Conservation (phyloP, 1,140 invertebrate species). For the Lucilia sericata region DNA sequence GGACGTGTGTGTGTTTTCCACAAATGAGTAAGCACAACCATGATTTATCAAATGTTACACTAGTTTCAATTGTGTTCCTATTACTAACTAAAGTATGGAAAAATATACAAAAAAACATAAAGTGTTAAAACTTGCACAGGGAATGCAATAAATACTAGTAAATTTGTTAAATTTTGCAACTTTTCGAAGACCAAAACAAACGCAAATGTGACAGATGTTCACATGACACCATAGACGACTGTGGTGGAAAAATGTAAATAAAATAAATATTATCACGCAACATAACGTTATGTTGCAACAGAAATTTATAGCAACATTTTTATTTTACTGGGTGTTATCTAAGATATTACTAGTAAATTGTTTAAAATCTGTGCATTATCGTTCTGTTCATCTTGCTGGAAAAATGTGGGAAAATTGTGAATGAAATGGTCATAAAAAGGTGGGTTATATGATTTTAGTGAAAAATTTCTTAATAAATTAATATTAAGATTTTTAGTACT, state of each 20-base stretch:
- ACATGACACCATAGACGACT: neutral
- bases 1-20: neutral
- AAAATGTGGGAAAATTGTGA: too few species aligned
- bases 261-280: slow-evolving; percentile 33
- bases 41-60: neutral
- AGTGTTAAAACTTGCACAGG: neutral
- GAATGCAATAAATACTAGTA: neutral
- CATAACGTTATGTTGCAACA: neutral
- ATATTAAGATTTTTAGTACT: too few species aligned
- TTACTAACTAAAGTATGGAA: neutral
- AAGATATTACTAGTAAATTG: too few species aligned
- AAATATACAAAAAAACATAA: neutral
- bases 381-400: too few species aligned
- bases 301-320: neutral
- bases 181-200: neutral
- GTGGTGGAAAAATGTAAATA: neutral
- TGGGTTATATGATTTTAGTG: too few species aligned
- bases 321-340: too few species aligned
- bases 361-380: too few species aligned
- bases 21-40: neutral
- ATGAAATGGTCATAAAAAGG: too few species aligned
- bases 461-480: too few species aligned
- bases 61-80: slow-evolving; percentile 17
- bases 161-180: neutral
- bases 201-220: slow-evolving; percentile 23